Base-by-base conservation (phyloP, 2,888 invertebrate genomes). In the Clostera curtula region DNA sequence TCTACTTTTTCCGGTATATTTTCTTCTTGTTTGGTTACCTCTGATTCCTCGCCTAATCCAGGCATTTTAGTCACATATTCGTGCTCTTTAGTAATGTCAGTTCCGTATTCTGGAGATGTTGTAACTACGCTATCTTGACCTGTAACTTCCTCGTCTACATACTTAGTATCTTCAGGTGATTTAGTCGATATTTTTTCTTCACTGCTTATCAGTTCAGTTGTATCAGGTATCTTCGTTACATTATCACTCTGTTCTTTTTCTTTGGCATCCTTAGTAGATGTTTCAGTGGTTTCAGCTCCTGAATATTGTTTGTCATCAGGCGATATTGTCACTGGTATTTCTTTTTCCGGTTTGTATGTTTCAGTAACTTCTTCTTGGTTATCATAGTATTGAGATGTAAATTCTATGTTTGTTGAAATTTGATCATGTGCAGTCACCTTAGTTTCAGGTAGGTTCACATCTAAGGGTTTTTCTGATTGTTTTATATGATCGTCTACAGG, bases 251-350 rank as follows among this genome's bases (percentile, higher is more conserved):
- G n/a, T 5, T 13, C 7, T 3, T 15, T 18, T 10, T 25, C 18
- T 11, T 22, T 20, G 17, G 29, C 7, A 8, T 12, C n/a, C 24
- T 25, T 24, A 10, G 27, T 32, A 12, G 10, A 18, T 28, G 6
- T 13, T 5, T 29, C 12, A 7, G 22, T 17, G 12, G 6, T 14
- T 6, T 18, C 22, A 8, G 15, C 10, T 6, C 4, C 14, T 16
- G 16, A 13, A 5, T 31, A 22, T 14, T 23, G 8, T 7, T 13
- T 23, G 5, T 14, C 14, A 2, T 22, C 13, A 2, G 22, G 13
- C n/a, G 13, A 7, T 22, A 13, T 10, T 3, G 10, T 19, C 3
- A n/a, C n/a, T n/a, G n/a, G n/a, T n/a, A 9, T 9, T 9, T 19
- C 19, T 9, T 18, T 8, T 3, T 14, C 23, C 1, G 23, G 23